These are phyloP conservation scores for Ectropis grisescens DNA, from an alignment of 1,140 invertebrate species.

Conservation along the genomic window DNA sequence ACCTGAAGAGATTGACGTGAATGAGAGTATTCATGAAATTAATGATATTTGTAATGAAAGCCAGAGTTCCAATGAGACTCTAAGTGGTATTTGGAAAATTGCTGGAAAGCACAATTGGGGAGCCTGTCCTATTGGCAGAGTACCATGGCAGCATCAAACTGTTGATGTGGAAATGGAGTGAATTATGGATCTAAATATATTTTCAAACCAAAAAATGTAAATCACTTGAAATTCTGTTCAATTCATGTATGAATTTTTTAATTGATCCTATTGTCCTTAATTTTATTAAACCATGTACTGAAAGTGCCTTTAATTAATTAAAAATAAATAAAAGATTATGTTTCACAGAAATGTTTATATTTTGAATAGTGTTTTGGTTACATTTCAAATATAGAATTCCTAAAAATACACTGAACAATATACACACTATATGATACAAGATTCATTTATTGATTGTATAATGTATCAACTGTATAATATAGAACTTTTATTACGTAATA, in stretches of 20 bases:
- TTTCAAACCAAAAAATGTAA: too few relatives aligned
- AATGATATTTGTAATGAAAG: too few relatives aligned
- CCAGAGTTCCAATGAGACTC: background rate
- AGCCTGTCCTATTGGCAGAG: conserved; percentile 32
- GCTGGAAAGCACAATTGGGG: conserved; percentile 29
- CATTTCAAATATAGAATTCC: conserved; percentile 57
- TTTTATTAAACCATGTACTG: background rate
- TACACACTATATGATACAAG: conserved; percentile 61
- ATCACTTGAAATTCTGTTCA: too few relatives aligned
- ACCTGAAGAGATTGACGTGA: conserved; percentile 6
- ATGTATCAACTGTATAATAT: too few relatives aligned
- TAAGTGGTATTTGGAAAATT: conserved; percentile 34
- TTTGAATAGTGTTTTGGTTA: conserved; percentile 67
- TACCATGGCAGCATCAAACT: conserved; percentile 25
- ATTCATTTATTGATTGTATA: conserved; percentile 13
- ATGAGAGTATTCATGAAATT: conserved; percentile 2
- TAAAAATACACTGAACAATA: conserved; percentile 56
- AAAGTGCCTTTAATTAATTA: conserved; percentile 7
- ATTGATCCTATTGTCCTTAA: too few relatives aligned
- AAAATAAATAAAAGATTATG: conserved; percentile 17
- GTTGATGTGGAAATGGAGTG: conserved; percentile 2
- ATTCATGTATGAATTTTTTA: too few relatives aligned
- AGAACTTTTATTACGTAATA: too few relatives aligned
- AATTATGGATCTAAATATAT: conserved; percentile 8
- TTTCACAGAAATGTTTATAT: conserved; percentile 58